Evolutionary conservation across 2,113 vertebrate genomes (phyloP).

Genomic region (Agapornis roseicollis): DNA sequence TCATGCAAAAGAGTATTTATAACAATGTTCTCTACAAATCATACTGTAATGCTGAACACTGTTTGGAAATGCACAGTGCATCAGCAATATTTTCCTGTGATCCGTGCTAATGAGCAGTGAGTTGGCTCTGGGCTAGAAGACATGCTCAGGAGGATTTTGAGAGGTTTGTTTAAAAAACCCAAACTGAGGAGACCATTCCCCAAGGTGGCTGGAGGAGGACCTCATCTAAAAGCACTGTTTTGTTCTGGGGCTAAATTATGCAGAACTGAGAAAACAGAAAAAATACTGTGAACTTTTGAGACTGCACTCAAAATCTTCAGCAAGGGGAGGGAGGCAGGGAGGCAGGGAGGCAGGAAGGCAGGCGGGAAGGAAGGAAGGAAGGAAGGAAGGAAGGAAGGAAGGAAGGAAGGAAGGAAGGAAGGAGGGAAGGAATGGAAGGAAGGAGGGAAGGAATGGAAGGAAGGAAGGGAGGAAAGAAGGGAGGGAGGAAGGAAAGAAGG

Average conservation of each 20-base stretch:
- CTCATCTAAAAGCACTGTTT: neutral
- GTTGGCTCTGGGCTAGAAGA: neutral
- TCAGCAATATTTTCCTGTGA: constrained; percentile 1
- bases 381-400: neutral
- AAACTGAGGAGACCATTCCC: neutral
- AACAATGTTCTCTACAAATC: neutral
- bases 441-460: too few species aligned
- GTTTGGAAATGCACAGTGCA: neutral
- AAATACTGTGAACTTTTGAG: neutral
- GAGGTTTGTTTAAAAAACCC: neutral
- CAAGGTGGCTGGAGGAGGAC: neutral
- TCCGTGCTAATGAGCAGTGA: neutral
- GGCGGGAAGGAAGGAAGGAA: rapidly evolving
- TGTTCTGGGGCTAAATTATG: neutral
- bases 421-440: too few species aligned
- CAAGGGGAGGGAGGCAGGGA: neutral
- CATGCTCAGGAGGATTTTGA: neutral
- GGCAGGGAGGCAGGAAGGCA: neutral
- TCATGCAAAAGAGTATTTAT: neutral
- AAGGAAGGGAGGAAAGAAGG: too few species aligned
- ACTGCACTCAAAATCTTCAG: neutral
- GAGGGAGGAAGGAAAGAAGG: neutral
- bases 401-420: too few species aligned
- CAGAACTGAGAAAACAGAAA: neutral
- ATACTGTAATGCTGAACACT: neutral